phyloP scores from a whole-genome alignment of 2,888 invertebrate genomes.

The Hemistola chrysoprasaria region DNA sequence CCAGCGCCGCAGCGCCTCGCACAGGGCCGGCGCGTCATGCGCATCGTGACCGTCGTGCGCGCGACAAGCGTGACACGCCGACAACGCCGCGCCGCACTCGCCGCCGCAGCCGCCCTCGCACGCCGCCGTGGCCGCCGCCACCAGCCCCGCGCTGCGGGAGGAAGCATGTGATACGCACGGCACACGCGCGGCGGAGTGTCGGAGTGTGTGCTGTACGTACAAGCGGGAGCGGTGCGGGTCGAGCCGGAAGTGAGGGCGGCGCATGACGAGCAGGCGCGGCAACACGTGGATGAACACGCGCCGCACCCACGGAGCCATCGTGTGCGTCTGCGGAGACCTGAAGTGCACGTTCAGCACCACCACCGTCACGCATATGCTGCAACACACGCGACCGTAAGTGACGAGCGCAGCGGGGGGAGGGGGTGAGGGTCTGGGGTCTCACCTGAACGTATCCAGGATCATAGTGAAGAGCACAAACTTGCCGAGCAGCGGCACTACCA shows the following conservation, averaged over 20 bases:
- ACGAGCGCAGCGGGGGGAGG: neutral
- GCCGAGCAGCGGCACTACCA: conserved; percentile 95
- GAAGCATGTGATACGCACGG: neutral
- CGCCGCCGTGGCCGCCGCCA: conserved; percentile 33
- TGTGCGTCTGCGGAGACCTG: conserved; percentile 98
- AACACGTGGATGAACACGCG: conserved; percentile 97
- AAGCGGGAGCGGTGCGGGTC: conserved; percentile 83
- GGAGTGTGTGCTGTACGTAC: conserved; percentile 43
- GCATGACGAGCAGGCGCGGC: conserved; percentile 96
- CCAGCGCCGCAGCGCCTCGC: conserved; percentile 88
- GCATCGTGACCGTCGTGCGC: conserved; percentile 84
- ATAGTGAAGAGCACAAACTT: conserved; percentile 98
- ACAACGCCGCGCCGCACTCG: conserved; percentile 44
- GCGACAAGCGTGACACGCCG: conserved; percentile 68
- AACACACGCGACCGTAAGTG: conserved; percentile 8
- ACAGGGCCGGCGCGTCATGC: conserved; percentile 81
- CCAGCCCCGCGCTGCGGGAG: conserved; percentile 52
- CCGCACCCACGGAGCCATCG: conserved; percentile 98
- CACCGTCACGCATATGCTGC: conserved; percentile 96
- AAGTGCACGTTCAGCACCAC: conserved; percentile 98
- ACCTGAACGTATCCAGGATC: conserved; percentile 98
- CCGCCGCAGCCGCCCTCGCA: conserved; percentile 28
- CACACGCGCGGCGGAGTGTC: neutral
- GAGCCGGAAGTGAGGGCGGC: conserved; percentile 87
- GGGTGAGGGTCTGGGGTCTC: conserved; percentile 33